phyloP scores from a whole-genome alignment of 2,113 vertebrate species.

The Scatophagus argus region DNA sequence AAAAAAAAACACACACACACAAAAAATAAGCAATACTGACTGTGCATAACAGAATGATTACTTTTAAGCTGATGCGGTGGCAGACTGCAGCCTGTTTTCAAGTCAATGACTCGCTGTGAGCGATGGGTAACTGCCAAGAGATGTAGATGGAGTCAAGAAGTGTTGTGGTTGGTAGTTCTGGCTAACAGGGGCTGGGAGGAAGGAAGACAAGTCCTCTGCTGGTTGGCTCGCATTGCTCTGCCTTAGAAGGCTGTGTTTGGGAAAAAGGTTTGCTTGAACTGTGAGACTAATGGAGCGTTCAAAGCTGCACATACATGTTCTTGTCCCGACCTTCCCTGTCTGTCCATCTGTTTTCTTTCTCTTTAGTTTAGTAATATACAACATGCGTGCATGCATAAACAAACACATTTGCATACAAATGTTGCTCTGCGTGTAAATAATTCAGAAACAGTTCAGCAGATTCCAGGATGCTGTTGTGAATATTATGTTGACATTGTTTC shows the following conservation, averaged over 20 bases:
- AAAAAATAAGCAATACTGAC: conserved; percentile 52
- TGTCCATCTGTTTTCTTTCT: not conserved
- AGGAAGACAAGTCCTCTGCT: conserved; percentile 47
- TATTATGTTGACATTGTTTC: conserved; percentile 36
- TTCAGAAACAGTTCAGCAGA: conserved; percentile 57
- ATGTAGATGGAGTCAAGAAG: conserved; percentile 56
- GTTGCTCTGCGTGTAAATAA: conserved; percentile 48
- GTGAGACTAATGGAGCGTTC: conserved; percentile 26
- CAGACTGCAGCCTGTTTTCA: conserved; percentile 59
- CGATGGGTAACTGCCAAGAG: conserved; percentile 47
- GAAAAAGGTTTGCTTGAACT: conserved; percentile 37
- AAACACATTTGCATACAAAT: conserved; percentile 34
- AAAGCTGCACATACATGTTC: not conserved
- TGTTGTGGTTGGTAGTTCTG: conserved; percentile 39
- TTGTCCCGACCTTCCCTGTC: not conserved
- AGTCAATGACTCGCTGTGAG: conserved; percentile 64
- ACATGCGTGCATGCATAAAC: not conserved
- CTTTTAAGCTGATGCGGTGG: conserved; percentile 47
- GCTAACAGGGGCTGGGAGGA: conserved; percentile 30
- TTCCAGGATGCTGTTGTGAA: conserved; percentile 22
- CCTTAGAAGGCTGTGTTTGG: conserved; percentile 62
- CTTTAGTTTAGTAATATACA: not conserved
- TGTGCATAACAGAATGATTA: conserved; percentile 55
- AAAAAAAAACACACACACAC: not conserved
- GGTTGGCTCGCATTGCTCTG: conserved; percentile 40